Percentiles rank a stretch among this genome's conserved stretches.
Conservation (phyloP, 1,140 invertebrate species). For the Lordiphosa collinella region DNA sequence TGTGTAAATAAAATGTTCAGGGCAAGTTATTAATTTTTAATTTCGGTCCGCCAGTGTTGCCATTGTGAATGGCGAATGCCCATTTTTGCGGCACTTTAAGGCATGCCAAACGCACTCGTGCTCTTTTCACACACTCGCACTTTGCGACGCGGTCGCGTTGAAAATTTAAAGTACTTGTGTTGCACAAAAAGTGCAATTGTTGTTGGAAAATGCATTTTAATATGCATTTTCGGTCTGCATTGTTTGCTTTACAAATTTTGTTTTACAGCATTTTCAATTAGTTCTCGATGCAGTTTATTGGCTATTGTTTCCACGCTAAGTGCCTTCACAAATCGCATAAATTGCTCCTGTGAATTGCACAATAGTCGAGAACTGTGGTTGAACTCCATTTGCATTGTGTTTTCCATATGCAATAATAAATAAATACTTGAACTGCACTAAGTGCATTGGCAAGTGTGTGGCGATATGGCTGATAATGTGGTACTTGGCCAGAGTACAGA, state of each 20-base stretch:
- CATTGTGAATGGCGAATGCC: constrained; percentile 15
- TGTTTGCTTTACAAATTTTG: constrained; percentile 60
- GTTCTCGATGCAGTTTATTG: constrained; percentile 68
- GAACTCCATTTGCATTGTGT: constrained; percentile 28
- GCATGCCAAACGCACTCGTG: constrained; percentile 13
- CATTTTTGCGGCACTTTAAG: constrained; percentile 30
- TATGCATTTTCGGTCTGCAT: constrained; percentile 46
- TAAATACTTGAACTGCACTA: constrained; percentile 16
- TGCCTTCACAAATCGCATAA: constrained; percentile 33
- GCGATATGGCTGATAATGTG: not conserved
- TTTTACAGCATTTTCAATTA: constrained; percentile 71
- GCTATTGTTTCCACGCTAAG: constrained; percentile 70
- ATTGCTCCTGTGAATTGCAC: constrained; percentile 15
- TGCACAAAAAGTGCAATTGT: constrained; percentile 30
- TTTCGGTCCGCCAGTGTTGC: constrained; percentile 35
- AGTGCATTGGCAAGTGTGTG: constrained; percentile 10
- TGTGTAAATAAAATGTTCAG: constrained; percentile 63
- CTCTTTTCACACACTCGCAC: not conserved
- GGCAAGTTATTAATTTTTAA: constrained; percentile 70
- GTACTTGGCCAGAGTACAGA: too few relatives aligned
- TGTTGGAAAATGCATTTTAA: constrained; percentile 53
- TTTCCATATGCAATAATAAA: constrained; percentile 47
- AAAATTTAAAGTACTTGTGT: constrained; percentile 12
- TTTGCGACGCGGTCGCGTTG: not conserved
- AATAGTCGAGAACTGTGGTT: constrained; percentile 23